Percentiles rank a stretch among this genome's conserved stretches.
These are phyloP conservation scores for Anoplopoma fimbria DNA, from an alignment of 2,113 vertebrate species.

Conservation along the genomic window DNA sequence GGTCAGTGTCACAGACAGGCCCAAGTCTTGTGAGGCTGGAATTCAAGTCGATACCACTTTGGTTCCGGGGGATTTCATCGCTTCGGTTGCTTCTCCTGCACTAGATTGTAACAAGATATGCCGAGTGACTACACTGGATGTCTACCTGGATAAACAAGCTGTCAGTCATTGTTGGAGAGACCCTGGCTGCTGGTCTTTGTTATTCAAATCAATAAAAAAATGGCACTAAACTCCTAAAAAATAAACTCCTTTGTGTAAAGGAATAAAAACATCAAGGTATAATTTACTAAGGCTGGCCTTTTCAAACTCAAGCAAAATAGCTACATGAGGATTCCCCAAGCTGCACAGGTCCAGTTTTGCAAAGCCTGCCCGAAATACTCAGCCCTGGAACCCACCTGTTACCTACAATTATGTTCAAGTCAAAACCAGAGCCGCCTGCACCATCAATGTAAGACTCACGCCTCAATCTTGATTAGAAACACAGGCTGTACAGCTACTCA, in stretches of 20 bases:
- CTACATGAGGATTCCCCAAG: not conserved
- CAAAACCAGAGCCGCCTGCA: not conserved
- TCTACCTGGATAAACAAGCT: not conserved
- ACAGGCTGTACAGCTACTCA: not conserved
- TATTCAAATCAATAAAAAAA: conserved; percentile 7
- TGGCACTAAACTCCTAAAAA: not conserved
- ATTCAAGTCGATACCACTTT: conserved; percentile 1
- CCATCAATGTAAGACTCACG: not conserved
- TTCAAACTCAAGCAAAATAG: not conserved
- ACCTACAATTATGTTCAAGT: not conserved
- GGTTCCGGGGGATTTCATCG: conserved; percentile 16
- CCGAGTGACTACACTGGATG: not conserved
- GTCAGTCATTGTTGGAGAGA: conserved; percentile 17
- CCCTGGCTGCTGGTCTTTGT: not conserved
- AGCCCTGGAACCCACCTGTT: not conserved
- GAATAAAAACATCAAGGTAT: not conserved
- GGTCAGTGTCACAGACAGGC: conserved; percentile 4
- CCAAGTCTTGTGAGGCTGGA: not conserved
- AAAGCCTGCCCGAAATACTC: no score
- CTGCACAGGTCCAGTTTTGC: not conserved
- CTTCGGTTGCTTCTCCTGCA: conserved; percentile 33
- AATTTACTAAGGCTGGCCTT: not conserved
- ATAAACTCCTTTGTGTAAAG: not conserved
- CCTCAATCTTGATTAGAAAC: not conserved
- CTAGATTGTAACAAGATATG: not conserved